These are phyloP conservation scores for Drosophila sulfurigaster DNA, from an alignment of 1,140 invertebrate genomes.

Conservation along the genomic window DNA sequence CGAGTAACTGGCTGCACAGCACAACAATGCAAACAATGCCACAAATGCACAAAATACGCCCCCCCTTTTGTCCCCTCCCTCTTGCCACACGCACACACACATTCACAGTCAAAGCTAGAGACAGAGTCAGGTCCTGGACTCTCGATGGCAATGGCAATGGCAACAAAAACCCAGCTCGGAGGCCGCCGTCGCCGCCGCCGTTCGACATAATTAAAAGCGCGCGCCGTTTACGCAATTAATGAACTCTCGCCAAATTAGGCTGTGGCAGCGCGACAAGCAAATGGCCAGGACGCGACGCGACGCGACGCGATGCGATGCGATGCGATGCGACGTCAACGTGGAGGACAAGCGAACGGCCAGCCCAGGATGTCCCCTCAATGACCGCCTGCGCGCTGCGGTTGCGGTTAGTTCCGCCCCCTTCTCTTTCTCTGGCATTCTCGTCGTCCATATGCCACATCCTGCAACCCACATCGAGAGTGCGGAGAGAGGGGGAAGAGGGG, in stretches of 20 bases:
- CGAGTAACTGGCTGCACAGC: conserved; percentile 37
- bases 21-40: conserved; percentile 79
- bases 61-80: conserved; percentile 11
- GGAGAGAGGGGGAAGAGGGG: conserved; percentile 11
- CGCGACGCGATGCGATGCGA: neutral
- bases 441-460: conserved; percentile 2
- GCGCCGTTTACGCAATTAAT: conserved; percentile 83
- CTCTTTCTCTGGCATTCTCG: neutral
- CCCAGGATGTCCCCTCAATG: conserved; percentile 44
- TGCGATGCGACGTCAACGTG: neutral
- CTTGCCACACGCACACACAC: neutral
- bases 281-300: conserved; percentile 55
- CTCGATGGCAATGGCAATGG: conserved; percentile 3
- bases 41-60: conserved; percentile 79
- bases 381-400: conserved; percentile 64
- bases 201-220: conserved; percentile 84
- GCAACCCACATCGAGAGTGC: conserved; percentile 3
- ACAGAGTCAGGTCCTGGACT: neutral
- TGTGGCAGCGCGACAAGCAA: conserved; percentile 79
- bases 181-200: conserved; percentile 41
- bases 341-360: conserved; percentile 19
- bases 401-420: conserved; percentile 41
- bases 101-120: neutral
- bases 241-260: conserved; percentile 83
- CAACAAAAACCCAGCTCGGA: neutral